Base-by-base conservation (phyloP, 2,113 vertebrate genomes). In the Papio anubis region DNA sequence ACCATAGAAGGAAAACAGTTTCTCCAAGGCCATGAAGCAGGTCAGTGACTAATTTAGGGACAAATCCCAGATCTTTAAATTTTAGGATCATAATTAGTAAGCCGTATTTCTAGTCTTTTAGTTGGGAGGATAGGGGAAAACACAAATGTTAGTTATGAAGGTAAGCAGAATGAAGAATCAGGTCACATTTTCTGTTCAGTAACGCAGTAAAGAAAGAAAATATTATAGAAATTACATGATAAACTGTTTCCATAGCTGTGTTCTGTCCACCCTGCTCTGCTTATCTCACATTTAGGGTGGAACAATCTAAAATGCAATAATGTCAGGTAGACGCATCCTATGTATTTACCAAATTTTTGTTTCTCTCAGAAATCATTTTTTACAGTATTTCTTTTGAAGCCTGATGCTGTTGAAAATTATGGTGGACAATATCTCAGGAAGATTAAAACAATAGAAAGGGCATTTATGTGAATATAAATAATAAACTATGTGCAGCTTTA, bases 401-500 rank as follows among this genome's bases (percentile, higher is more conserved):
- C 55, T 84, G 38, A 66, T 73, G 5, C 73, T 88, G 70, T 45
- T 86, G 43, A 85, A 97, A 97, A 97, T 89, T 86, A 97, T 92
- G 87, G 72, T 61, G 45, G 66, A 48, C 68, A 96, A n/a, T 82
- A 96, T 84, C 90, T 94, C 89, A 81, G 78, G 55, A 80, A 97
- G 61, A 96, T 81, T 82, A 97, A 94, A 97, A 93, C 81, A 96
- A 96, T 73, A 87, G 78, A 95, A 96, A 84, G 90, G 55, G 73
- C 94, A 96, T 97, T 97, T 96, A 96, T 96, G n/a, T 94, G 97
- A 95, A 79, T 93, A 96, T 96, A 97, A 97, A 94, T 97, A 97
- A 97, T 76, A 96, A 94, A 80, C 72, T 93, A 79, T 95, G 66
- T 95, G 50, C 90, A 95, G 81, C 94, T 96, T 98, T 97, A 93